Conservation (phyloP, 1,140 invertebrate species). For the Nephila pilipes region DNA sequence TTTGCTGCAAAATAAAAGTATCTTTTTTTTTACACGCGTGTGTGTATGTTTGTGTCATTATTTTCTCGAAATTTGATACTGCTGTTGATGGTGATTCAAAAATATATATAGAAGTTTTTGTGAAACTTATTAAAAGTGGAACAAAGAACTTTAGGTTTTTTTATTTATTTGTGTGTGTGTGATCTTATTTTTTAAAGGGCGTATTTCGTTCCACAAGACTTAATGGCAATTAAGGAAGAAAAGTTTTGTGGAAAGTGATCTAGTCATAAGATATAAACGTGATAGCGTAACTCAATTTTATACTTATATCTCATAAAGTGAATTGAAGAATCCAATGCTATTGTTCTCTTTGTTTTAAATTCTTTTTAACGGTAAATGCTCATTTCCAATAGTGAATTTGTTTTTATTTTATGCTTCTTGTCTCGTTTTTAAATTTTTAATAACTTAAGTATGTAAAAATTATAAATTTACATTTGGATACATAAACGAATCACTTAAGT, state of each 20-base stretch:
- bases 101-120: slow-evolving; percentile 72
- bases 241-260: slow-evolving; percentile 48
- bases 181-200: not conserved
- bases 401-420: too few relatives aligned
- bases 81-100: slow-evolving; percentile 60
- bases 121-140: slow-evolving; percentile 71
- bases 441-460: too few relatives aligned
- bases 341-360: not conserved
- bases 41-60: slow-evolving; percentile 24
- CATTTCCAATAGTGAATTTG: too few relatives aligned
- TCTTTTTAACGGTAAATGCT: too few relatives aligned
- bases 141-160: slow-evolving; percentile 17
- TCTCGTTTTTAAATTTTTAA: too few relatives aligned
- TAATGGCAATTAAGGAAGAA: slow-evolving; percentile 66
- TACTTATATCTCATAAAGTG: not conserved
- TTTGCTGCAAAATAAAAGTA: slow-evolving; percentile 53
- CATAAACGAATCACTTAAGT: too few relatives aligned
- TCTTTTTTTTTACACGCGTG: not conserved
- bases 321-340: not conserved
- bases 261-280: slow-evolving; percentile 35
- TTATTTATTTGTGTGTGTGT: not conserved
- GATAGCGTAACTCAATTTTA: slow-evolving; percentile 43
- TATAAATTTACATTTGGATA: too few relatives aligned
- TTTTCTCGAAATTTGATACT: slow-evolving; percentile 74
- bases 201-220: slow-evolving; percentile 4